Conservation (phyloP, 1,140 invertebrate species). For the Pogonomyrmex barbatus region DNA sequence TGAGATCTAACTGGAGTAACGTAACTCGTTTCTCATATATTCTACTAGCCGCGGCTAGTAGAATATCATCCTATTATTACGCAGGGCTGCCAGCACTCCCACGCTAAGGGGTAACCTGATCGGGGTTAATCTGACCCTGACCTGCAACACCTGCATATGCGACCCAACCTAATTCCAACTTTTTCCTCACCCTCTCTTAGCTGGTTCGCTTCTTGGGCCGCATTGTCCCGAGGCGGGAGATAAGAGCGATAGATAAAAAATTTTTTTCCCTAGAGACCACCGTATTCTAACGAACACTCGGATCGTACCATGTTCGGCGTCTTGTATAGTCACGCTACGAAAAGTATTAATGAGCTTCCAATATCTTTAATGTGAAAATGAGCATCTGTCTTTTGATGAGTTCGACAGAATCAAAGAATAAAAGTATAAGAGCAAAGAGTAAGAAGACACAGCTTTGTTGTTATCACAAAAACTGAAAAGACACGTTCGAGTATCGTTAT, state of each 20-base stretch:
- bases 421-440: not conserved
- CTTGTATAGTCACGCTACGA: not conserved
- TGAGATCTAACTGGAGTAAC: conserved; percentile 73
- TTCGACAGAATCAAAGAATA: not conserved
- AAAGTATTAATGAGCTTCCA: conserved; percentile 27
- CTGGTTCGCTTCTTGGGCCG: conserved; percentile 1
- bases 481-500: not conserved
- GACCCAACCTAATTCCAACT: conserved; percentile 81
- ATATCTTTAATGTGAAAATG: not conserved
- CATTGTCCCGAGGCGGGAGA: conserved; percentile 46
- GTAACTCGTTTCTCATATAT: conserved; percentile 63
- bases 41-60: conserved; percentile 75
- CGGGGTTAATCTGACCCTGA: conserved; percentile 86
- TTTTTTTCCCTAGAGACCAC: conserved; percentile 23
- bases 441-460: not conserved
- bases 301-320: not conserved
- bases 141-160: conserved; percentile 81
- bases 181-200: conserved; percentile 75
- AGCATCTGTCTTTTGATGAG: not conserved
- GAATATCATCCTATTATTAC: conserved; percentile 86
- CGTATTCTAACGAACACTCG: conserved; percentile 35
- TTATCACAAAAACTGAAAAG: not conserved
- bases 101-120: conserved; percentile 85
- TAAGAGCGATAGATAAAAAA: conserved; percentile 65
- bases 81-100: conserved; percentile 83